Conservation (phyloP, 2,797 vertebrate genomes). For the Meriones psammophilus region DNA sequence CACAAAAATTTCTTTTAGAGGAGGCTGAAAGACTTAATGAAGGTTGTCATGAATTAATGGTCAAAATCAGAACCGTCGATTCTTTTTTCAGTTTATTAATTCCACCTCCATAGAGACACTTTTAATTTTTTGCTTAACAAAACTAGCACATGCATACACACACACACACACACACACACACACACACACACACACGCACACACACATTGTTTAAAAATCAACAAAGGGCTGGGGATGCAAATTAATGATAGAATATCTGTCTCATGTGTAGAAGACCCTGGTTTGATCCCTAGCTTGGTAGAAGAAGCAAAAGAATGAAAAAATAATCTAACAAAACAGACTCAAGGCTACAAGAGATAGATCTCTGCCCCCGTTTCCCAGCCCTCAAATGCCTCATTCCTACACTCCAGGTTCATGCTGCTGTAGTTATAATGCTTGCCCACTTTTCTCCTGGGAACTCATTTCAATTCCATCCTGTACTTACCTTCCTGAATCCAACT, state of each 20-base stretch:
- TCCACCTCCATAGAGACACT: background rate
- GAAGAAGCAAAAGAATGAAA: too few species aligned
- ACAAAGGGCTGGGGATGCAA: background rate
- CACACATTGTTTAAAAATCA: background rate
- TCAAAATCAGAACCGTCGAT: slow-evolving; percentile 25
- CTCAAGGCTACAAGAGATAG: background rate
- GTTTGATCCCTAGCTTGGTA: background rate
- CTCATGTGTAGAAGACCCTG: too few species aligned
- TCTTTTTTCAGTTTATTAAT: background rate
- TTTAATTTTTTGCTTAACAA: slow-evolving; percentile 3
- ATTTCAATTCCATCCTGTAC: background rate
- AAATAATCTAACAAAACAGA: background rate
- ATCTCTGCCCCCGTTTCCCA: background rate
- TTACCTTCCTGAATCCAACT: background rate
- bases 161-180: too few species aligned
- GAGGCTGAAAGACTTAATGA: background rate
- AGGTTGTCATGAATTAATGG: background rate
- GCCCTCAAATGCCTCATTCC: background rate
- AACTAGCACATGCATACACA: background rate
- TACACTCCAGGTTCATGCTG: rapidly evolving
- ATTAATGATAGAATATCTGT: too few species aligned
- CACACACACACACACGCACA: background rate
- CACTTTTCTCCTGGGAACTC: background rate
- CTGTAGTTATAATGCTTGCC: background rate
- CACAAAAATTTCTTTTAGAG: background rate